phyloP scores from a whole-genome alignment of 2,888 invertebrate genomes.

The Adineta ricciae region DNA sequence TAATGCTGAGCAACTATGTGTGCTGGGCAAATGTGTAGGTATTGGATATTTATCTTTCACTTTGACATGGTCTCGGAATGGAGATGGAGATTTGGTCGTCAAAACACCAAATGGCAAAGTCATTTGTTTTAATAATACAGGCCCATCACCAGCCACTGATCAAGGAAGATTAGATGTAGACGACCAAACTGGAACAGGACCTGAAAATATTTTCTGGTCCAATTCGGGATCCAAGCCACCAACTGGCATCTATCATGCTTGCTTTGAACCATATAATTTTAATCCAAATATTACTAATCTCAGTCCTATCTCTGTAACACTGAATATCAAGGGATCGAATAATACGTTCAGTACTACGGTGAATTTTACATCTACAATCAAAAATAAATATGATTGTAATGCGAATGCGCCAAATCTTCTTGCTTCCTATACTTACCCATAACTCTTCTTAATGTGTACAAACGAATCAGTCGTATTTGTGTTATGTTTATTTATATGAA shows the following conservation, averaged over 20 bases:
- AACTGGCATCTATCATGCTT: not conserved
- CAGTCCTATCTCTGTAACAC: not conserved
- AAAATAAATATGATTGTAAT: not conserved
- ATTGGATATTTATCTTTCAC: not conserved
- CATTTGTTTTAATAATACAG: not conserved
- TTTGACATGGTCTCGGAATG: not conserved
- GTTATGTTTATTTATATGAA: not conserved
- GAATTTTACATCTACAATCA: not conserved
- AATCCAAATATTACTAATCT: not conserved
- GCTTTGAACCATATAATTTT: not conserved
- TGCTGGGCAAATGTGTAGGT: not conserved
- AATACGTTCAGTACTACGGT: not conserved
- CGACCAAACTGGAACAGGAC: not conserved
- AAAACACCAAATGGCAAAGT: not conserved
- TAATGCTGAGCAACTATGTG: not conserved
- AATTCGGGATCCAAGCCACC: not conserved
- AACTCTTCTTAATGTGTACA: not conserved
- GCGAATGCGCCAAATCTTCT: not conserved
- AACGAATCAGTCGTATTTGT: too few relatives aligned
- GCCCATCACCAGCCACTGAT: not conserved
- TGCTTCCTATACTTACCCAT: not conserved
- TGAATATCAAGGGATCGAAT: not conserved
- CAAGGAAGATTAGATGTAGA: not conserved
- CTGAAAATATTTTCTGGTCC: not conserved
- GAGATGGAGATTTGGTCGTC: not conserved